phyloP scores from a whole-genome alignment of 2,113 vertebrate species.

The Hipposideros armiger region DNA sequence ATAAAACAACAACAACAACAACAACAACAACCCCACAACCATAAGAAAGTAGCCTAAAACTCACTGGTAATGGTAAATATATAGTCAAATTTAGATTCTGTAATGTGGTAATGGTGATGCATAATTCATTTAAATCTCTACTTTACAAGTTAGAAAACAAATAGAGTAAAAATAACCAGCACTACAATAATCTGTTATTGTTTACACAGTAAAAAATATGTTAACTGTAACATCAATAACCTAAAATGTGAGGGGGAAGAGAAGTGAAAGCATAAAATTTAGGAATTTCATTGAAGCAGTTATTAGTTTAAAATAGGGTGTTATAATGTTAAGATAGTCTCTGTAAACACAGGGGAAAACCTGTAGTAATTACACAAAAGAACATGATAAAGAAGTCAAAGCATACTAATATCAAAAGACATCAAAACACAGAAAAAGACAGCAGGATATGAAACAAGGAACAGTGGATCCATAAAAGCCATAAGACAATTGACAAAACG shows the following conservation, averaged over 20 bases:
- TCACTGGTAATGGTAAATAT: background rate
- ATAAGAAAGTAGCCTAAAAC: background rate
- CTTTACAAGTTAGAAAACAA: background rate
- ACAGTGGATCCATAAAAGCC: background rate
- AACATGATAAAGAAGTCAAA: background rate
- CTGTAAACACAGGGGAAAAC: background rate
- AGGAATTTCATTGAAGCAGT: background rate
- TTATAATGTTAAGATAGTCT: background rate
- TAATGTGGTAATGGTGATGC: background rate
- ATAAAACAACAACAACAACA: too few species aligned
- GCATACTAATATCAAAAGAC: background rate
- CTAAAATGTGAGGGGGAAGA: background rate
- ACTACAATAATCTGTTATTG: background rate
- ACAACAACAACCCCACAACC: background rate
- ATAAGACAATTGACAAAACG: background rate
- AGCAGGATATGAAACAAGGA: background rate
- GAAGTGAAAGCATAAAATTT: background rate
- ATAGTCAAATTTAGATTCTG: background rate
- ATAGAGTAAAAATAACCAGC: background rate
- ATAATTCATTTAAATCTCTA: background rate
- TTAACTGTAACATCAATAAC: background rate
- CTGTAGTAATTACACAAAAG: background rate
- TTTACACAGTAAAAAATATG: background rate
- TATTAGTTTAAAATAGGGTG: background rate
- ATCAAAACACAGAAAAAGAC: background rate